Evolutionary conservation across 2,113 vertebrate genomes (phyloP), one percentile per base, ranked within the genome.

Genomic region (Heterotilapia buettikoferi): DNA sequence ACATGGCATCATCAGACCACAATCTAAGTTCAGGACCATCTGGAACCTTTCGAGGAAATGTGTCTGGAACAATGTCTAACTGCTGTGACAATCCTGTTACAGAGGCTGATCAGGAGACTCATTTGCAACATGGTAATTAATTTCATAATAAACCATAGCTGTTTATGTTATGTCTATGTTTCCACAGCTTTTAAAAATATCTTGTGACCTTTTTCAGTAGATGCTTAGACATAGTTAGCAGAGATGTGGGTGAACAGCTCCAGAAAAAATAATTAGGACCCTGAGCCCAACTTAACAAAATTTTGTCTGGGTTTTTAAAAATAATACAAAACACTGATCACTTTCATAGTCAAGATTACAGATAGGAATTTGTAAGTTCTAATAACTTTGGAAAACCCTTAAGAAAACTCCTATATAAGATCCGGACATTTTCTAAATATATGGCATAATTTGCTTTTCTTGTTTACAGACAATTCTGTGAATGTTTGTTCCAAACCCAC

Each of bases 71-170:
- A 61, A 16, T 13, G 38, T 59, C 68, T 19, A 53, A 63, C 26
- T 33, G 57, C 63, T 33, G 31, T 29, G 50, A 78, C 12, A n/a
- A 19, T 3, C 9, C 10, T 1, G 4, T 5, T 10, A n/a, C 47
- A 24, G 95, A 57, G n/a, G 53, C 53, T 73, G 87, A 97, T 86
- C 97, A 97, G 92, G 97, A 97, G 93, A 96, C 95, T 4, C 93
- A 95, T 9, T 92, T 96, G 81, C 97, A 96, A 13, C 84, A 96
- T 89, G 97, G 97, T 95, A 91, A 91, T 33, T 78, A 0, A 31
- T 78, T 78, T 78, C 10, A 31, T 31, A 19, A 52, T 52, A 31
- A 78, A 0, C 19, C 19, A 66, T 66, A 66, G 61, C 33, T 38
- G 33, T 66, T 66, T 66, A 7, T 38, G 19, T 66, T 38, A 38